phyloP scores from a whole-genome alignment of 2,113 vertebrate species.

The Meleagris gallopavo region DNA sequence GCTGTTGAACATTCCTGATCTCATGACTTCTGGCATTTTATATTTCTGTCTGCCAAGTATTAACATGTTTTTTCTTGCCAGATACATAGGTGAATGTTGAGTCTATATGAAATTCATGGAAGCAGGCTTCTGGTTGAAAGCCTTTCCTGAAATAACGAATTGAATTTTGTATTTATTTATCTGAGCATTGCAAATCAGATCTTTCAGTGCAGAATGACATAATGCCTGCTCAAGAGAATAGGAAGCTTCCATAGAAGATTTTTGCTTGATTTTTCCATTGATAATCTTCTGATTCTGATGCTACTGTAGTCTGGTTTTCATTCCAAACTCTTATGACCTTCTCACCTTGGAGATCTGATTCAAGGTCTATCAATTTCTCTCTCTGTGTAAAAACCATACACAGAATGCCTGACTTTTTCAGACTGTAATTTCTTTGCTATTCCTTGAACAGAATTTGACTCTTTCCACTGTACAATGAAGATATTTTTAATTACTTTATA shows the following conservation, averaged over 20 bases:
- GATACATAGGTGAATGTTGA: background rate
- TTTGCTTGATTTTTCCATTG: background rate
- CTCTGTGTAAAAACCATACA: fast-evolving
- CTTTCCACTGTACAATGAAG: background rate
- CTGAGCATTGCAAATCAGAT: background rate
- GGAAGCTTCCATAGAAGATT: background rate
- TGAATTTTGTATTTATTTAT: background rate
- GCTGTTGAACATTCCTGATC: background rate
- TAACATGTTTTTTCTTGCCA: background rate
- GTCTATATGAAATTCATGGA: too few species aligned
- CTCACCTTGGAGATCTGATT: background rate
- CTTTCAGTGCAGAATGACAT: background rate
- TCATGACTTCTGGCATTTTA: background rate
- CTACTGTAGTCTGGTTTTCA: background rate
- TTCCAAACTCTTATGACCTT: background rate
- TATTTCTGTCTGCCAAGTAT: background rate
- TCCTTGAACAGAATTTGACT: background rate
- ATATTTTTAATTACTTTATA: background rate
- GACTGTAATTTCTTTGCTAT: background rate
- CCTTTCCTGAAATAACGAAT: background rate
- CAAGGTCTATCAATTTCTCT: background rate
- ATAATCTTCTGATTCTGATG: background rate
- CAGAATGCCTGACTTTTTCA: background rate
- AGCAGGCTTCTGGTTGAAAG: background rate
- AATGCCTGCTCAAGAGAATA: background rate